phyloP scores from a whole-genome alignment of 2,113 vertebrate genomes.

The Oenanthe oenanthe region DNA sequence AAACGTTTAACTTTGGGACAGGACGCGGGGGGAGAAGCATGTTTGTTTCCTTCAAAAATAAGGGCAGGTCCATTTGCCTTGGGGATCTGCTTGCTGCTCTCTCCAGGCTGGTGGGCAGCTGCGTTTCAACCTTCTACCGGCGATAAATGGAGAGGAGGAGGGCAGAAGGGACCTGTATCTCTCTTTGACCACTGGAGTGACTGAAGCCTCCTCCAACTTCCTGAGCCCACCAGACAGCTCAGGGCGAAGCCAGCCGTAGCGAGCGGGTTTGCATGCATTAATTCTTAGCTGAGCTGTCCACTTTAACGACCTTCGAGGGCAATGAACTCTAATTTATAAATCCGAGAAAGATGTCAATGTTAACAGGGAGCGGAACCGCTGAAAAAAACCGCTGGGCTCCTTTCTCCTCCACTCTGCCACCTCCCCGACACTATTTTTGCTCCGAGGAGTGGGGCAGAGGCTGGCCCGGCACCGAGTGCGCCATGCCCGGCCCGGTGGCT shows the following conservation, averaged over 20 bases:
- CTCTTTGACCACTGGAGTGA: background rate
- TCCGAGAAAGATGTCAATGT: background rate
- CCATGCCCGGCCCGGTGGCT: background rate
- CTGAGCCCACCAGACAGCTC: background rate
- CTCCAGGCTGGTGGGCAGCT: background rate
- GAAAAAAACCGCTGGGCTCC: background rate
- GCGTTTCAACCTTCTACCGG: background rate
- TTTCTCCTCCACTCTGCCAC: rapidly evolving
- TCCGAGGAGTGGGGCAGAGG: background rate
- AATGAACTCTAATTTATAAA: constrained; percentile 42
- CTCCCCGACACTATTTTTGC: background rate
- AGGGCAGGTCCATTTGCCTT: background rate
- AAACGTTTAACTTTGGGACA: constrained; percentile 16
- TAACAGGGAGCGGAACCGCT: background rate
- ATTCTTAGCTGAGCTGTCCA: constrained; percentile 5
- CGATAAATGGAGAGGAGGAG: background rate
- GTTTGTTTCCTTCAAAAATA: background rate
- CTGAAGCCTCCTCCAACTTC: background rate
- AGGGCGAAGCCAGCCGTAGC: background rate
- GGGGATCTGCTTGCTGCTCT: background rate
- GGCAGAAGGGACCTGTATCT: background rate
- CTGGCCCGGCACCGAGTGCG: background rate
- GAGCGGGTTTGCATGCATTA: background rate
- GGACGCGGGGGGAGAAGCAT: background rate
- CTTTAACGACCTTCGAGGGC: background rate